phyloP scores from a whole-genome alignment of 2,888 invertebrate species.

The Endotricha flammealis region DNA sequence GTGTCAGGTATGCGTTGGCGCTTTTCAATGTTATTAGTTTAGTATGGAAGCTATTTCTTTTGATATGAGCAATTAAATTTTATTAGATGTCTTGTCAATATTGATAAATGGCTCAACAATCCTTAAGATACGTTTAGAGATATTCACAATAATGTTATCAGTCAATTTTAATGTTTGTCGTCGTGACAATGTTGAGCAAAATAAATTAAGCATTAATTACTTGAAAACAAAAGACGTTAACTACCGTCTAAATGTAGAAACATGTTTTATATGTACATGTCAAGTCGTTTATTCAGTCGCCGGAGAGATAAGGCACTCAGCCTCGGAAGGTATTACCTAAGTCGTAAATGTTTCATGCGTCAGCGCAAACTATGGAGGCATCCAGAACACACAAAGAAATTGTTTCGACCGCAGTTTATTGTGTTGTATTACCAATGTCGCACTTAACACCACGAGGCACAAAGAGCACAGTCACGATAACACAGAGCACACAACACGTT shows the following conservation, averaged over 20 bases:
- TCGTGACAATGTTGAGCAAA: no score
- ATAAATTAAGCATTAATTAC: neutral
- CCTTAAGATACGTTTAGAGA: no score
- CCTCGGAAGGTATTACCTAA: constrained; percentile 45
- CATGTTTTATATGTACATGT: no score
- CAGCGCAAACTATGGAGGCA: constrained; percentile 42
- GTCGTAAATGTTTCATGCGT: constrained; percentile 39
- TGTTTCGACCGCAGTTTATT: constrained; percentile 34
- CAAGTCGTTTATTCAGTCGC: constrained; percentile 9
- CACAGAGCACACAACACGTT: constrained; percentile 50
- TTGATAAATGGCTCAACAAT: no score
- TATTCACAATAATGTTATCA: no score
- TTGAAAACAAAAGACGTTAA: neutral
- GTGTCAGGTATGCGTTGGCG: neutral
- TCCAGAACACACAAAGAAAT: constrained; percentile 62
- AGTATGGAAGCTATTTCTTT: neutral
- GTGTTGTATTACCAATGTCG: constrained; percentile 29
- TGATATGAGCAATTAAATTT: no score
- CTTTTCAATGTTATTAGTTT: neutral
- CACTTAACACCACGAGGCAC: constrained; percentile 41
- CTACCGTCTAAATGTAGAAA: neutral
- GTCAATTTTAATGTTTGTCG: no score
- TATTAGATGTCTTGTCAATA: no score
- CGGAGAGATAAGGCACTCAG: constrained; percentile 48
- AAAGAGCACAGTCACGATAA: constrained; percentile 52